Base-by-base conservation (phyloP, 2,888 invertebrate genomes). In the Synergus itoensis region DNA sequence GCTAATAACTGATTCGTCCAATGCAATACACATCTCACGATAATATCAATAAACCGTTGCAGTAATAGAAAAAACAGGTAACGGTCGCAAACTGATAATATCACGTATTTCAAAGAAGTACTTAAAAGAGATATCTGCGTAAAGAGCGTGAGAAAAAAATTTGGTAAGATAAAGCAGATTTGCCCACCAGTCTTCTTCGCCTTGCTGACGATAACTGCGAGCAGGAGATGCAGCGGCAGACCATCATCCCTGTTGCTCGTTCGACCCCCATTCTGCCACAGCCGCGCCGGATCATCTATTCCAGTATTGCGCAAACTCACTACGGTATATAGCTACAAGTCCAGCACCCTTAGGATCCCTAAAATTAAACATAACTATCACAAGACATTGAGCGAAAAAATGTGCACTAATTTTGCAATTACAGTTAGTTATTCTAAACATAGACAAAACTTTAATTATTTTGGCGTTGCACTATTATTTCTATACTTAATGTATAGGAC, bases 201-300 rank as follows among this genome's bases (percentile, higher is more conserved):
- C 43, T 21, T 43, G 14, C 43, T 14, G 43, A 43, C 67, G 45
- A 21, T 21, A 67, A 41, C 21, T 41, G 18, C 36, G 5, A 67
- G 43, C 16, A 67, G 18, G 7, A 67, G 18, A 4, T n/a, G 9
- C 41, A 41, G 65, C 41, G 8, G 65, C 41, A 41, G 11, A 65
- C 40, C 40, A 67, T 18, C 41, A n/a, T 67, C 43, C 67, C 67
- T 67, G 67, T 67, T 67, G 67, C 67, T 67, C 67, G 67, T 67
- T 67, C 67, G 67, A 67, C 67, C 67, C 67, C 43, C 67, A 43
- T 67, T 67, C 21, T 12, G 21, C 43, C 43, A 14, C 18, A 18
- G 14, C 43, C 21, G 12, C 43, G 18, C 41, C 41, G 21, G 18
- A 67, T 14, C 45, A 14, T 14, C 12, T 43, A 12, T 67, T 14